Evolutionary conservation across 2,113 vertebrate genomes (phyloP).

Genomic region (Orcinus orca): DNA sequence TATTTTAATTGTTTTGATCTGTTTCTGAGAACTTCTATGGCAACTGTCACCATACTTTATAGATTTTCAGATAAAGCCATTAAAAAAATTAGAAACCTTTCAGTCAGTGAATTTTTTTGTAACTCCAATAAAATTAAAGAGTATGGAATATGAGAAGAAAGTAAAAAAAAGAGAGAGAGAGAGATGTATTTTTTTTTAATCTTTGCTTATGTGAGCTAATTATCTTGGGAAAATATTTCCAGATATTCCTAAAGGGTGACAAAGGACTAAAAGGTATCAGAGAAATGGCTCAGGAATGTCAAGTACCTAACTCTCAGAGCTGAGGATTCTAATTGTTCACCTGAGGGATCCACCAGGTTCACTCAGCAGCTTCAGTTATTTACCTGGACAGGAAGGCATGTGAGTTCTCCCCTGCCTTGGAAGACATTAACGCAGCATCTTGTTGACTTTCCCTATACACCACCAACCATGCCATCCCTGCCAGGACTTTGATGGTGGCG

Average conservation of each 20-base stretch:
- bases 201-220: not conserved
- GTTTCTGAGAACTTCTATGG: slow-evolving; percentile 51
- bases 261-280: not conserved
- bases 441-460: not conserved
- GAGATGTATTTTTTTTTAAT: not conserved
- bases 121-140: not conserved
- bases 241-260: not conserved
- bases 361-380: not conserved
- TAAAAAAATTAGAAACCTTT: not conserved
- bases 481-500: not conserved
- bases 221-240: not conserved
- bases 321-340: not conserved
- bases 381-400: not conserved
- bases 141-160: not conserved
- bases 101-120: not conserved
- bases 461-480: not conserved
- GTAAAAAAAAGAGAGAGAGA: not conserved
- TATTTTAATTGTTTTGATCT: slow-evolving; percentile 49
- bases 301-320: not conserved
- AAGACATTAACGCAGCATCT: not conserved
- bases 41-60: slow-evolving; percentile 1
- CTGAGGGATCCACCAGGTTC: not conserved
- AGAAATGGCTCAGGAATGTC: not conserved
- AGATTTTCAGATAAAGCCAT: not conserved
- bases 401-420: not conserved